Evolutionary conservation across 2,888 invertebrate genomes (phyloP).

Genomic region (Apotomis capreana): DNA sequence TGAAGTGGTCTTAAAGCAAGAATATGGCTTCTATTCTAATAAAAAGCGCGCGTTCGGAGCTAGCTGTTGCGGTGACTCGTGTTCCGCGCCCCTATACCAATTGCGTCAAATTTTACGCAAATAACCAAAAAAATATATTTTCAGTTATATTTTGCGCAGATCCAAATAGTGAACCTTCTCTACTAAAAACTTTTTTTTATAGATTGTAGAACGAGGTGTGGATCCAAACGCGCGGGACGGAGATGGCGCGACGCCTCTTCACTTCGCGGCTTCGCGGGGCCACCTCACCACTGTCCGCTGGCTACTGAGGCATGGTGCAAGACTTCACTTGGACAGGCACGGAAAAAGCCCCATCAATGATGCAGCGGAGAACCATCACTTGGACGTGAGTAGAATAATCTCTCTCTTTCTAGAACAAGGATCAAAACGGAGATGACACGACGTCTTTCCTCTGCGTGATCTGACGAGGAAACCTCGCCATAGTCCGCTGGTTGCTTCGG

Average conservation of each 20-base stretch:
- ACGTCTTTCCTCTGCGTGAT: background rate
- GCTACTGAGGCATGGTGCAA: slow-evolving; percentile 92
- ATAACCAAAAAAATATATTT: no score
- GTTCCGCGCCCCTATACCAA: no score
- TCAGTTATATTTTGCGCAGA: no score
- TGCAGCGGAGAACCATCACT: slow-evolving; percentile 95
- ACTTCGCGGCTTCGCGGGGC: slow-evolving; percentile 94
- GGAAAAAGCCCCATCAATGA: slow-evolving; percentile 96
- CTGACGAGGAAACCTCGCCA: background rate
- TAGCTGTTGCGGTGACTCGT: no score
- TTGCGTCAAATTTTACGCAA: no score
- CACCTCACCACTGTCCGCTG: slow-evolving; percentile 91
- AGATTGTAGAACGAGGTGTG: slow-evolving; percentile 92
- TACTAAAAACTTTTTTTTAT: slow-evolving; percentile 49
- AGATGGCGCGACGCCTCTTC: slow-evolving; percentile 94
- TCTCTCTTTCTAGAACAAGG: background rate
- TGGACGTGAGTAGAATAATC: slow-evolving; percentile 85
- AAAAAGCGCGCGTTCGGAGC: no score
- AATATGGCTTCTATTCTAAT: no score
- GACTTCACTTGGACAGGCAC: slow-evolving; percentile 91
- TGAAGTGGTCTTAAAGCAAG: no score
- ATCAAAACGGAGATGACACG: background rate
- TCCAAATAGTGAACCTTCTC: background rate
- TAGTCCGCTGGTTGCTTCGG: background rate
- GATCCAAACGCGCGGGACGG: slow-evolving; percentile 94